These are phyloP conservation scores for Cheumatopsyche charites DNA, from an alignment of 1,140 invertebrate genomes.

Conservation along the genomic window DNA sequence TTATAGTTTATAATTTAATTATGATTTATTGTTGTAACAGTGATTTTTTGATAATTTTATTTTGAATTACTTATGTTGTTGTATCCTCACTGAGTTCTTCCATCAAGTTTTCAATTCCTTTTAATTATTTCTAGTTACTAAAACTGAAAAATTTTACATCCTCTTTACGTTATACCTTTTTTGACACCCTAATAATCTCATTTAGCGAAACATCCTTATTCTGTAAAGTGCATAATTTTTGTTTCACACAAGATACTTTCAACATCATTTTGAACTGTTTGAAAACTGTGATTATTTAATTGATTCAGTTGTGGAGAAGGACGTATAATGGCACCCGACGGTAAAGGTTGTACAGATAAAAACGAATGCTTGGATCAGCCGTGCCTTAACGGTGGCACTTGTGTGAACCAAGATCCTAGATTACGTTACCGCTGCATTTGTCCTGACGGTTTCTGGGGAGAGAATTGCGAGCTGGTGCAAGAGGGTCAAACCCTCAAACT, in stretches of 20 bases:
- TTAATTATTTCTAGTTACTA: too few relatives aligned
- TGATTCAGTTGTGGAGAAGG: slow-evolving; percentile 85
- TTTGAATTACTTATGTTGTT: not conserved
- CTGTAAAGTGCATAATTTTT: too few relatives aligned
- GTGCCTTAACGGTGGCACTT: slow-evolving; percentile 88
- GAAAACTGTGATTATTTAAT: slow-evolving; percentile 26
- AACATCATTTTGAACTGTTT: too few relatives aligned
- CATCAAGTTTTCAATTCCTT: slow-evolving; percentile 38
- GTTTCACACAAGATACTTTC: slow-evolving; percentile 7
- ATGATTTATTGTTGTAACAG: too few relatives aligned
- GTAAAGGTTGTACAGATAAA: slow-evolving; percentile 90
- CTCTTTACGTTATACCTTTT: too few relatives aligned
- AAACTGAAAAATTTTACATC: too few relatives aligned
- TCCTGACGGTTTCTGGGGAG: slow-evolving; percentile 89
- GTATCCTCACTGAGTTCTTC: slow-evolving; percentile 14
- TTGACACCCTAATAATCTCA: too few relatives aligned
- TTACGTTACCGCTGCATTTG: slow-evolving; percentile 85
- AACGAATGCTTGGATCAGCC: slow-evolving; percentile 93
- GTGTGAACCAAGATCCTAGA: slow-evolving; percentile 86
- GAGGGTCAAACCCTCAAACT: slow-evolving; percentile 91
- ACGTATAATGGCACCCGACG: slow-evolving; percentile 83
- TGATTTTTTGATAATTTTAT: not conserved
- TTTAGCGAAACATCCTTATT: too few relatives aligned
- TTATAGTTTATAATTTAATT: not conserved
- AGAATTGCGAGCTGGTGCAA: slow-evolving; percentile 91